A percentile compares a stretch with the other conserved stretches of the same genome.
These are phyloP conservation scores for Zaprionus obscuricornis DNA, from an alignment of 2,888 invertebrate genomes.

Conservation along the genomic window DNA sequence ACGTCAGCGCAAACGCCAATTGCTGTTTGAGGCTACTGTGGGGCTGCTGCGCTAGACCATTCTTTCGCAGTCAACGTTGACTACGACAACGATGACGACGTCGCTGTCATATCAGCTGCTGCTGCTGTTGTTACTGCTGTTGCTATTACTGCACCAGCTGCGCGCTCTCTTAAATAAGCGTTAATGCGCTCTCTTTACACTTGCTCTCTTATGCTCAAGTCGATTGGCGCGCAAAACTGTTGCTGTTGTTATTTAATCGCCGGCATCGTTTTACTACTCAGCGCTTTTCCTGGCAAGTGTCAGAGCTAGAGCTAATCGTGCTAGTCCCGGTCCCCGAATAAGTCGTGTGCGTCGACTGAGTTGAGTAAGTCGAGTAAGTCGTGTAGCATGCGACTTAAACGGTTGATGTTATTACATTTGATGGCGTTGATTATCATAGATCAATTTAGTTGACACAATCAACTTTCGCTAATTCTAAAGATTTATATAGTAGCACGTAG, in stretches of 20 bases:
- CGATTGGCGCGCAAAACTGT: conserved; percentile 73
- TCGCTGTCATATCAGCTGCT: conserved; percentile 27
- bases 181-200: conserved; percentile 30
- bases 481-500: too few species aligned
- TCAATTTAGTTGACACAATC: too few species aligned
- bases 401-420: too few species aligned
- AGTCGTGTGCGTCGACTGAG: too few species aligned
- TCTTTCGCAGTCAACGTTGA: conserved; percentile 57
- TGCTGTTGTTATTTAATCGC: conserved; percentile 75
- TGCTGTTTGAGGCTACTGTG: conserved; percentile 47
- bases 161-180: conserved; percentile 43
- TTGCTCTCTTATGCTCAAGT: conserved; percentile 12
- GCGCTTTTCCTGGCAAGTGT: conserved; percentile 15
- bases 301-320: conserved; percentile 4
- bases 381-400: conserved; percentile 2
- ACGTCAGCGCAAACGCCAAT: conserved; percentile 41
- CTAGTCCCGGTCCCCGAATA: too few species aligned
- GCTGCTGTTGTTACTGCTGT: too few species aligned
- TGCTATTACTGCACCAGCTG: conserved; percentile 67
- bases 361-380: too few species aligned
- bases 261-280: conserved; percentile 58
- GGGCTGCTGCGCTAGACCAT: conserved; percentile 61
- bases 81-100: conserved; percentile 14
- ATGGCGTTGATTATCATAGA: too few species aligned
- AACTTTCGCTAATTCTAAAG: too few species aligned